These are phyloP conservation scores for Amphipyra tragopoginis DNA, from an alignment of 2,888 invertebrate genomes.

Conservation along the genomic window DNA sequence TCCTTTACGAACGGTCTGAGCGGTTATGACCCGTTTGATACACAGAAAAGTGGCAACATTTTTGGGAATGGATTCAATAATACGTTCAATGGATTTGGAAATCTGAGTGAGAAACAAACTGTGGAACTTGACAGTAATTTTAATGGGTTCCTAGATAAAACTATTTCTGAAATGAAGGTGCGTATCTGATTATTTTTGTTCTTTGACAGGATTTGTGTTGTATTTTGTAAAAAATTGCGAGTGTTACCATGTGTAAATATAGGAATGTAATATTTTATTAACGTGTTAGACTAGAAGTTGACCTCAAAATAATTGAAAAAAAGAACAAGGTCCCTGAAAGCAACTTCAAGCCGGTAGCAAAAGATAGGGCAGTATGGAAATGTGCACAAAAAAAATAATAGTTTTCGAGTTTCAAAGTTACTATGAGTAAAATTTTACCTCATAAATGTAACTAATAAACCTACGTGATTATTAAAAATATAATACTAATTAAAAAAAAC, in stretches of 20 bases:
- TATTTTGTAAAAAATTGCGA: neutral
- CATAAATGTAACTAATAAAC: too few relatives aligned
- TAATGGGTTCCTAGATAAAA: conserved; percentile 94
- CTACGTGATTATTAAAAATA: too few relatives aligned
- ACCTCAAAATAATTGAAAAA: too few relatives aligned
- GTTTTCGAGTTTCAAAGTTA: too few relatives aligned
- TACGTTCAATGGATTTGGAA: conserved; percentile 84
- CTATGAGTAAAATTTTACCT: too few relatives aligned
- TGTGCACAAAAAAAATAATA: too few relatives aligned
- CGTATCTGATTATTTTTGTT: conserved; percentile 48
- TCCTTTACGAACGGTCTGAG: conserved; percentile 84
- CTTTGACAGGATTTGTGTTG: neutral
- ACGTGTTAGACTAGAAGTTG: too few relatives aligned
- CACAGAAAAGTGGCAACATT: conserved; percentile 91
- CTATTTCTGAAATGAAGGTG: conserved; percentile 96
- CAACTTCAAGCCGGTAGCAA: too few relatives aligned
- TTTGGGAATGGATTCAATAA: conserved; percentile 82
- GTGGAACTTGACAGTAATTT: conserved; percentile 90
- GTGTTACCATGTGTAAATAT: conserved; percentile 1
- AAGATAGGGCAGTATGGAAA: too few relatives aligned
- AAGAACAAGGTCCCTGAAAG: too few relatives aligned
- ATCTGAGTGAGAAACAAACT: conserved; percentile 85
- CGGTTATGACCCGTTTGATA: conserved; percentile 95
- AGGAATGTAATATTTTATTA: too few relatives aligned
- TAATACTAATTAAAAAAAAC: too few relatives aligned